phyloP scores from a whole-genome alignment of 2,113 vertebrate genomes.

The Thomomys bottae region DNA sequence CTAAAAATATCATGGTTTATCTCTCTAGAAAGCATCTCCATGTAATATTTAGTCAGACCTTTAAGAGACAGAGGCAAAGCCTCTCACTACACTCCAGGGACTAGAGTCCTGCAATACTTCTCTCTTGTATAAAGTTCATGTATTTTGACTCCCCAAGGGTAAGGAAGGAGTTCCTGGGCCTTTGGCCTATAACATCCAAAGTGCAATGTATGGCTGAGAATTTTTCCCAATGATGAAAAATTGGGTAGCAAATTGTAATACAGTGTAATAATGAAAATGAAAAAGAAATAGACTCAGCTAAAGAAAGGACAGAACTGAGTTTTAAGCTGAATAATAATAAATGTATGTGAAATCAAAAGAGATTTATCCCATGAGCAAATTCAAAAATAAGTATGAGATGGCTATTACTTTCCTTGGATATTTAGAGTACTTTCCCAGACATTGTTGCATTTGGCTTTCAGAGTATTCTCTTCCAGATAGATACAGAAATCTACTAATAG shows the following conservation, averaged over 20 bases:
- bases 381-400: background rate
- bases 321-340: background rate
- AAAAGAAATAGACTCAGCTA: background rate
- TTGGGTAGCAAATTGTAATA: background rate
- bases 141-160: background rate
- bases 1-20: background rate
- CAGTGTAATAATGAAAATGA: background rate
- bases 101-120: background rate
- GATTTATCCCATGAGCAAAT: background rate
- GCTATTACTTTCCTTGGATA: background rate
- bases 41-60: background rate
- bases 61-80: background rate
- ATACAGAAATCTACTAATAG: background rate
- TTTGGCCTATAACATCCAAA: background rate
- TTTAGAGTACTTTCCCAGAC: background rate
- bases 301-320: background rate
- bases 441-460: background rate
- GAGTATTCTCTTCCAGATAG: background rate
- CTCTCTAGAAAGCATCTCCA: background rate
- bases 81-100: background rate
- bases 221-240: slow-evolving; percentile 23
- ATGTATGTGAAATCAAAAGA: slow-evolving; percentile 15
- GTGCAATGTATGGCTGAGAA: background rate
- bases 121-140: background rate
- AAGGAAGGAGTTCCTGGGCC: background rate